Conservation (phyloP, 2,113 vertebrate genomes). For the Pseudorhombus dupliciocellatus region DNA sequence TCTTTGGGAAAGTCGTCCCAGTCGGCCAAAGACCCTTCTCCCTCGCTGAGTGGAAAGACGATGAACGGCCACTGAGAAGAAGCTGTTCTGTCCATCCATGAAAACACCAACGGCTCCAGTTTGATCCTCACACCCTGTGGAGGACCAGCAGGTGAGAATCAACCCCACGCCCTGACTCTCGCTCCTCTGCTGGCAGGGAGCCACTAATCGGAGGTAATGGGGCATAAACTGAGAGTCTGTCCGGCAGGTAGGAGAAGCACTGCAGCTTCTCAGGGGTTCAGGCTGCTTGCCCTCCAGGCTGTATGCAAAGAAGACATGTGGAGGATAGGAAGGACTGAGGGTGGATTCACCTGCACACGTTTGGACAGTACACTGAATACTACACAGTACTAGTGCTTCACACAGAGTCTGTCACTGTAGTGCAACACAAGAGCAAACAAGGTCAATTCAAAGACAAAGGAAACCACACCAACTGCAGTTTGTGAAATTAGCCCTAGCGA, state of each 20-base stretch:
- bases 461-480: no score
- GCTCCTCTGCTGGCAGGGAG: constrained; percentile 14
- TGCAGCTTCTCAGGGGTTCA: neutral
- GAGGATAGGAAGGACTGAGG: no score
- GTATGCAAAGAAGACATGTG: no score
- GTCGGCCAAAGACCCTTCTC: constrained; percentile 26
- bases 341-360: no score
- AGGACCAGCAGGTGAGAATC: constrained; percentile 26
- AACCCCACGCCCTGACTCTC: constrained; percentile 15
- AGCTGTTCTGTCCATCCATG: constrained; percentile 27
- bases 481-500: no score
- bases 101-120: constrained; percentile 23
- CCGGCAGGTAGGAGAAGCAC: constrained; percentile 38
- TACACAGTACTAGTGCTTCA: no score
- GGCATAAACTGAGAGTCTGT: constrained; percentile 64
- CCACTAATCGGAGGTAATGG: constrained; percentile 65
- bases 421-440: no score
- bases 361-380: no score
- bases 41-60: constrained; percentile 29
- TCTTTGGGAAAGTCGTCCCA: constrained; percentile 40
- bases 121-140: constrained; percentile 7
- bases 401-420: no score
- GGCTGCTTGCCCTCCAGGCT: neutral
- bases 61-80: constrained; percentile 59
- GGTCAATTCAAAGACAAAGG: no score